Conservation (phyloP, 2,797 vertebrate species). For the Danio jaintianensis region DNA sequence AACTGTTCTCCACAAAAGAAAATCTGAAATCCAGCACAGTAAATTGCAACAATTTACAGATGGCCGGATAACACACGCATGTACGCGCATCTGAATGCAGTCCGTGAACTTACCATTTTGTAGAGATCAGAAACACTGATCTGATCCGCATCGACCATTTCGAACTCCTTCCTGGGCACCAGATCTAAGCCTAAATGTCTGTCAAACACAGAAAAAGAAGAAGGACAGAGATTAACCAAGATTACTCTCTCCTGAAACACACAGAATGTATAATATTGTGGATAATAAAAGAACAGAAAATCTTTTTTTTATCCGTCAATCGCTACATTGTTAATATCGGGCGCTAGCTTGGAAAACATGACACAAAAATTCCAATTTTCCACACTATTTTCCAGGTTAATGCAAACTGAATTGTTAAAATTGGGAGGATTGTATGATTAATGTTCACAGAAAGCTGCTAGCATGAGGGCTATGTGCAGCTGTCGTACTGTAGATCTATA, state of each 20-base stretch:
- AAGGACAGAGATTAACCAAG: conserved; percentile 40
- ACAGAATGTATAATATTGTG: conserved; percentile 9
- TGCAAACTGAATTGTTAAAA: neutral
- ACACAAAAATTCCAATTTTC: neutral
- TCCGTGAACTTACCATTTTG: conserved; percentile 89
- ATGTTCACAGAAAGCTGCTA: neutral
- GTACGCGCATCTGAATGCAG: neutral
- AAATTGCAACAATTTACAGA: neutral
- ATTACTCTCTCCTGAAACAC: conserved; percentile 39
- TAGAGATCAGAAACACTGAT: conserved; percentile 98
- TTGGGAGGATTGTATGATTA: neutral
- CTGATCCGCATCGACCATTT: conserved; percentile 97
- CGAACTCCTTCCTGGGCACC: conserved; percentile 98
- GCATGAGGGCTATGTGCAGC: conserved; percentile 7
- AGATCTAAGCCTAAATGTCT: conserved; percentile 97
- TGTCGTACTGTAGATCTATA: neutral
- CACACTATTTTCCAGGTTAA: neutral
- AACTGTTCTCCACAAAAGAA: neutral
- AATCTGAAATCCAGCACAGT: neutral
- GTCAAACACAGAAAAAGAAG: conserved; percentile 47
- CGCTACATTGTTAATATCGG: neutral
- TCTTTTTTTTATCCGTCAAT: conserved; percentile 15
- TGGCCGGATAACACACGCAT: neutral
- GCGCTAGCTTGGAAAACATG: neutral
- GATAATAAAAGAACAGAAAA: conserved; percentile 14